Percentiles rank a stretch among this genome's conserved stretches.
phyloP scores from a whole-genome alignment of 2,797 vertebrate species.

The Petrocephalus schoutedeni region DNA sequence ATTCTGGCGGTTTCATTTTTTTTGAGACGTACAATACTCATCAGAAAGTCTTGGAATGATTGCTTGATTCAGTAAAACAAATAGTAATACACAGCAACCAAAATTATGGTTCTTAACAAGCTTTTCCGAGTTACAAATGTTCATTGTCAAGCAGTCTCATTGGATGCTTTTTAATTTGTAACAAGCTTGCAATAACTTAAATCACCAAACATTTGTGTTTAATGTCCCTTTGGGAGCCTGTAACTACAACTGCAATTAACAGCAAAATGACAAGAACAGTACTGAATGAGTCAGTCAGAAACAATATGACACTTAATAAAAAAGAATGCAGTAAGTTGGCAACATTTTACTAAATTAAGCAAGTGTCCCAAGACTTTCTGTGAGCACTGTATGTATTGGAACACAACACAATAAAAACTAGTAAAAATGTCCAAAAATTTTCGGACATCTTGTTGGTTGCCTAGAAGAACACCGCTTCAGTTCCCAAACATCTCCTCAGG shows the following conservation, averaged over 20 bases:
- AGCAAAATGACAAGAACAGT: not conserved
- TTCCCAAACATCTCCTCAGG: no score
- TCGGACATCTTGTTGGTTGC: no score
- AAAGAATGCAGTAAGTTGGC: not conserved
- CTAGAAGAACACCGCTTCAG: no score
- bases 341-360: not conserved
- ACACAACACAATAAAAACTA: no score
- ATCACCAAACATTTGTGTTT: not conserved
- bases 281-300: not conserved
- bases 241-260: not conserved
- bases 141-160: not conserved
- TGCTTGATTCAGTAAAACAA: not conserved
- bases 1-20: not conserved
- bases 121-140: not conserved
- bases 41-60: not conserved
- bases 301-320: not conserved
- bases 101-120: not conserved
- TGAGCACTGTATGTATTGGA: not conserved
- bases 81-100: not conserved
- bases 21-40: not conserved
- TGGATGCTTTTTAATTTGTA: not conserved
- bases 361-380: not conserved
- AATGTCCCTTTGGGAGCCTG: not conserved
- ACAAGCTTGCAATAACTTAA: not conserved
- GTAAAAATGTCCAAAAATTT: no score